Evolutionary conservation across 1,140 invertebrate genomes (phyloP).

Genomic region (Eumaeus atala): DNA sequence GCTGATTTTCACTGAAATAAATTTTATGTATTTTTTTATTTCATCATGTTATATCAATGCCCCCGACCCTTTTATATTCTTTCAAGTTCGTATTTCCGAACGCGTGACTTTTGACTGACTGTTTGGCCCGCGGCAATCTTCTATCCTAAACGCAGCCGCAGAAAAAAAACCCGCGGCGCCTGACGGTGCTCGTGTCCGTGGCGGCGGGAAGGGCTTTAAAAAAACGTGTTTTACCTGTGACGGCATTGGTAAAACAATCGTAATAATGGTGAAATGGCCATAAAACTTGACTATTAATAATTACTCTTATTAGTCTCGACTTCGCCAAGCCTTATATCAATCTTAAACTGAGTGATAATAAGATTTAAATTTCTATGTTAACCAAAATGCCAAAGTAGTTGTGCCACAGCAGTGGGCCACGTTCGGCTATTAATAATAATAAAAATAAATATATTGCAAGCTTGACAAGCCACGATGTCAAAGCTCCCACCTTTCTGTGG

Average conservation of each 20-base stretch:
- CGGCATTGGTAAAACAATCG: constrained; percentile 41
- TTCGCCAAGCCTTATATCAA: not conserved
- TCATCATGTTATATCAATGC: not conserved
- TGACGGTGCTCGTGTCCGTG: constrained; percentile 36
- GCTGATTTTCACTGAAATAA: no score
- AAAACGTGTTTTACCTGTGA: constrained; percentile 52
- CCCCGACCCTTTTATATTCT: constrained; percentile 29
- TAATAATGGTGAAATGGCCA: constrained; percentile 40
- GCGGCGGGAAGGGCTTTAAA: constrained; percentile 37
- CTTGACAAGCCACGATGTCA: no score
- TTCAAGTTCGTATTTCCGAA: constrained; percentile 29
- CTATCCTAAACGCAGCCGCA: constrained; percentile 50
- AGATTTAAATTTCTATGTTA: no score
- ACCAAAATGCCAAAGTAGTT: no score
- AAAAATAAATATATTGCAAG: no score
- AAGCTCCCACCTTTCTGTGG: no score
- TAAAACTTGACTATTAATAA: constrained; percentile 29
- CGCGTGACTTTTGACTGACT: constrained; percentile 64
- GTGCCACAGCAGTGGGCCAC: no score
- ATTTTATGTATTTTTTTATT: no score
- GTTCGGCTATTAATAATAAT: no score
- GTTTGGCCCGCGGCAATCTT: constrained; percentile 44
- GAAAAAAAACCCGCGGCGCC: constrained; percentile 45
- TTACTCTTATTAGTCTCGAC: constrained; percentile 35
- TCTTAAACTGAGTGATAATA: not conserved